Percentiles rank a stretch among this genome's conserved stretches.
These are phyloP conservation scores for Chironomus tepperi DNA, from an alignment of 1,140 invertebrate genomes.

Conservation along the genomic window DNA sequence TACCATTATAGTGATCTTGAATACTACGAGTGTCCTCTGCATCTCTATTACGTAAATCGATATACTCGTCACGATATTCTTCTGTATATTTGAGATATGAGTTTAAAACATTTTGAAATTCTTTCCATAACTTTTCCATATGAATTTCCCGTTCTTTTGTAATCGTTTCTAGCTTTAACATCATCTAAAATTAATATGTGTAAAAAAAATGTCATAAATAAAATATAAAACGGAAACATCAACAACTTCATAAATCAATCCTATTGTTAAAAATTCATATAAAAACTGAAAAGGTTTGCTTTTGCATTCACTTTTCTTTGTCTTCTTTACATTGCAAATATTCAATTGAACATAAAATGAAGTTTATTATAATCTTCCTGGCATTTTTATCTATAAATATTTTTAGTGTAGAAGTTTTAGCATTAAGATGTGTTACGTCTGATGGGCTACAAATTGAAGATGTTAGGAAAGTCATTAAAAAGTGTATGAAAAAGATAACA, in stretches of 20 bases:
- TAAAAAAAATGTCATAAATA: background rate
- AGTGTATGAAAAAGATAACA: constrained; percentile 32
- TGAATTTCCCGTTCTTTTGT: constrained; percentile 33
- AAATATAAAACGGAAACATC: constrained; percentile 13
- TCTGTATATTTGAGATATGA: constrained; percentile 36
- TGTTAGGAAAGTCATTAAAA: constrained; percentile 34
- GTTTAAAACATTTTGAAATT: constrained; percentile 36
- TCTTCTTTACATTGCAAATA: background rate
- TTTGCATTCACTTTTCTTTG: background rate
- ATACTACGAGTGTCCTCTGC: constrained; percentile 35
- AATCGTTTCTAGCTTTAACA: constrained; percentile 36
- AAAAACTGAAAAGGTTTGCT: background rate
- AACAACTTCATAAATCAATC: constrained; percentile 21
- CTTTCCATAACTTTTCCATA: constrained; percentile 36
- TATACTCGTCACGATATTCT: constrained; percentile 37
- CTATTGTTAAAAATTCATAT: background rate
- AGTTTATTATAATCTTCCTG: background rate
- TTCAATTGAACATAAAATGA: background rate
- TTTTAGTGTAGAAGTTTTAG: constrained; percentile 26
- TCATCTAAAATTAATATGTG: constrained; percentile 31
- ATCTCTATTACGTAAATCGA: constrained; percentile 37
- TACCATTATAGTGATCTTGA: constrained; percentile 32
- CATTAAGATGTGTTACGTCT: constrained; percentile 42
- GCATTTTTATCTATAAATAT: background rate
- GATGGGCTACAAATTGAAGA: constrained; percentile 42